phyloP scores from a whole-genome alignment of 37 sponge, comb jelly and placozoan species.

The Chondrilla cf. caribensis region DNA sequence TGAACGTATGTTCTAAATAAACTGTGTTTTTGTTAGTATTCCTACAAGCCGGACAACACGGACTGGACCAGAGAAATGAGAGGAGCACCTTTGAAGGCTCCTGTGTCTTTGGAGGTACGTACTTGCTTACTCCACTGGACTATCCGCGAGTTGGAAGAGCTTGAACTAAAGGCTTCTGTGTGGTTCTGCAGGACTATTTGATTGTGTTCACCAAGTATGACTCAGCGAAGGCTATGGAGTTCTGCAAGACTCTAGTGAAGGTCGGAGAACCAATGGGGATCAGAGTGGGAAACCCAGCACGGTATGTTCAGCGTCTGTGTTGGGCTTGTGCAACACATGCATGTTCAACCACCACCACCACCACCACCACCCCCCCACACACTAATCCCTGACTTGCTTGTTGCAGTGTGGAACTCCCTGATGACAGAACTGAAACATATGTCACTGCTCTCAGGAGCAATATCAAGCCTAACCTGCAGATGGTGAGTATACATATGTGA shows the following conservation, averaged over 20 bases:
- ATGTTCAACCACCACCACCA: conserved; percentile 5
- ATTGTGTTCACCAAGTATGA: conserved; percentile 66
- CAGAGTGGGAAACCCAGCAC: conserved; percentile 18
- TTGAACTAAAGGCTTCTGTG: background rate
- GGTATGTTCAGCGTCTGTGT: too few relatives aligned
- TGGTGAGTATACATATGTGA: conserved; percentile 27
- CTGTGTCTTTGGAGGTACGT: conserved; percentile 23
- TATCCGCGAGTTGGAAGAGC: too few relatives aligned
- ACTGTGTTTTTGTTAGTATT: conserved; percentile 13
- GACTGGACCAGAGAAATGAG: conserved; percentile 85
- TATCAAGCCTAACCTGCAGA: conserved; percentile 21
- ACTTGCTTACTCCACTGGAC: too few relatives aligned
- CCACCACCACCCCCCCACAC: too few relatives aligned
- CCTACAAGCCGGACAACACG: conserved; percentile 46
- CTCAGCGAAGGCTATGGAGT: conserved; percentile 53
- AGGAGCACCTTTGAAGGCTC: conserved; percentile 50
- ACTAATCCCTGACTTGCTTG: too few relatives aligned
- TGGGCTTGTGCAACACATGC: background rate
- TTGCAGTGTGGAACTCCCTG: conserved; percentile 36
- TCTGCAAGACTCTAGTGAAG: conserved; percentile 50
- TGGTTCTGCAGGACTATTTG: conserved; percentile 39
- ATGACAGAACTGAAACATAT: conserved; percentile 81
- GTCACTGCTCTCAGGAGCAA: conserved; percentile 40
- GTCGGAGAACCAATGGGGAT: conserved; percentile 91
- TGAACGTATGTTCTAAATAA: background rate